These are phyloP conservation scores for Zhengitettix transpicula DNA, from an alignment of 2,888 invertebrate genomes.

Conservation along the genomic window DNA sequence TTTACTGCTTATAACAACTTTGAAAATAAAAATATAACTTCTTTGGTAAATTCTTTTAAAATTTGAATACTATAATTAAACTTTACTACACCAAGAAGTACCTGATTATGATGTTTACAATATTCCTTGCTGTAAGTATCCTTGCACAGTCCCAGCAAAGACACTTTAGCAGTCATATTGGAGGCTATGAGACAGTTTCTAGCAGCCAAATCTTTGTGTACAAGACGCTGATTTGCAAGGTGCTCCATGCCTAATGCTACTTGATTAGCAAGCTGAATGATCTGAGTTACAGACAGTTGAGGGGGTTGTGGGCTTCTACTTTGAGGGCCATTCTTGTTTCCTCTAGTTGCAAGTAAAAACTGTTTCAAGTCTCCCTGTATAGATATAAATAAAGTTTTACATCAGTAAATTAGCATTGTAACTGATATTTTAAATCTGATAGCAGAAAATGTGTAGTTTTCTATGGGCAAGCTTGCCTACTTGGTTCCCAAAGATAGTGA, in stretches of 20 bases:
- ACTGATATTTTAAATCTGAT: no score
- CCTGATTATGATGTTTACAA: constrained; percentile 65
- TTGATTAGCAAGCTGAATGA: constrained; percentile 51
- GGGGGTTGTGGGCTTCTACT: constrained; percentile 32
- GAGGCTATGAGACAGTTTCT: constrained; percentile 81
- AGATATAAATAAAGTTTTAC: neutral
- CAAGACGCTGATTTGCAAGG: constrained; percentile 52
- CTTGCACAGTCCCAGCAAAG: constrained; percentile 58
- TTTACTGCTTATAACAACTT: no score
- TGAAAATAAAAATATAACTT: no score
- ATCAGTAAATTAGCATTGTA: neutral
- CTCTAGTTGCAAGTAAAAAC: constrained; percentile 52
- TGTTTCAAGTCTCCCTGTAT: constrained; percentile 80
- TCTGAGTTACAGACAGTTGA: constrained; percentile 48
- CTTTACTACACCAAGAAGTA: constrained; percentile 19
- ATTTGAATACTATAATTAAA: no score
- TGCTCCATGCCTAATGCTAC: constrained; percentile 70
- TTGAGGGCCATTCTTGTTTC: constrained; percentile 16
- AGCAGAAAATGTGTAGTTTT: no score
- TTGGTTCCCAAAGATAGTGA: no score
- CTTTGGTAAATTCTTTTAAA: no score
- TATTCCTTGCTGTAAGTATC: constrained; percentile 86
- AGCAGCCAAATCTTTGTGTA: constrained; percentile 84
- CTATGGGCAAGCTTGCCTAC: no score
- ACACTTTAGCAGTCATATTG: constrained; percentile 65